Conservation (phyloP, 2,888 invertebrate species). For the Zhengitettix transpicula region DNA sequence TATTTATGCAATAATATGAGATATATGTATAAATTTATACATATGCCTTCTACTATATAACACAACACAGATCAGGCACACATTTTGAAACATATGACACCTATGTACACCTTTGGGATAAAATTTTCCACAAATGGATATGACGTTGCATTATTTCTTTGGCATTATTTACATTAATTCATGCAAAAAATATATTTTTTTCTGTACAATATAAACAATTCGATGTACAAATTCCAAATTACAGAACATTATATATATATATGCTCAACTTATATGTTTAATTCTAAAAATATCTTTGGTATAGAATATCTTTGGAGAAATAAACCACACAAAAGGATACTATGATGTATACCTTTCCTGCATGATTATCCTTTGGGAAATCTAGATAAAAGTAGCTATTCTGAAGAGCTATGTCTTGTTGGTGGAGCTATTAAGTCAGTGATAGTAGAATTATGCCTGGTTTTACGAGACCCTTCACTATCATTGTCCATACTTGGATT, state of each 20-base stretch:
- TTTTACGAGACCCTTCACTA: slow-evolving; percentile 57
- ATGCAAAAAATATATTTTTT: not conserved
- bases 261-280: not conserved
- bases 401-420: slow-evolving; percentile 36
- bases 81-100: not conserved
- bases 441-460: slow-evolving; percentile 63
- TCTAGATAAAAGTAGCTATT: not conserved
- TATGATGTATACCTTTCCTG: not conserved
- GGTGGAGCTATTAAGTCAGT: slow-evolving; percentile 35
- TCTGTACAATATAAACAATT: not conserved
- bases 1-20: too few species aligned
- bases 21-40: not conserved
- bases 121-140: not conserved
- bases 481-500: slow-evolving; percentile 51
- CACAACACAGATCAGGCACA: not conserved
- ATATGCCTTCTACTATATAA: not conserved
- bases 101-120: not conserved
- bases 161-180: not conserved
- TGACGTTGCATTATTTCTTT: not conserved
- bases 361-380: not conserved
- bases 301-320: not conserved
- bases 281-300: not conserved
- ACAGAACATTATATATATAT: not conserved
- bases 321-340: not conserved
- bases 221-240: not conserved